Percentiles rank a stretch among this genome's conserved stretches.
These are phyloP conservation scores for human DNA, from an alignment of 2,113 vertebrate genomes.

Conservation along the genomic window DNA sequence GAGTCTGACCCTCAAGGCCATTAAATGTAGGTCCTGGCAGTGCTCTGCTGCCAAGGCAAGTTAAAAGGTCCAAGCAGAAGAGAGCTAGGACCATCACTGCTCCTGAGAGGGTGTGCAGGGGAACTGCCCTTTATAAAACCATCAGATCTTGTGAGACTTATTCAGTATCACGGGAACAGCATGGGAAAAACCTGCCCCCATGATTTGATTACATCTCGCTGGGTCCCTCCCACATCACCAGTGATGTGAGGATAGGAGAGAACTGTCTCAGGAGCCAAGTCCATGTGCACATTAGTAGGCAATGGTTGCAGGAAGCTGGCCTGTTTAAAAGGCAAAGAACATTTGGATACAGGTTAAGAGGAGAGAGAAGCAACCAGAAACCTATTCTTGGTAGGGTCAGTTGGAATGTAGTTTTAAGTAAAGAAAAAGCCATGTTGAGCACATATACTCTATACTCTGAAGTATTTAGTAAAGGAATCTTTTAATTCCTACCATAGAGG, in stretches of 20 bases:
- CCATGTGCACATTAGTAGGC: neutral
- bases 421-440: neutral
- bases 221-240: too few species aligned
- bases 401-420: neutral
- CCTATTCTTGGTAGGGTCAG: neutral
- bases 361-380: neutral
- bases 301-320: neutral
- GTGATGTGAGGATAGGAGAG: neutral
- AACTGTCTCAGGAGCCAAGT: neutral
- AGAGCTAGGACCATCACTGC: neutral
- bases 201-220: too few species aligned
- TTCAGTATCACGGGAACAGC: too few species aligned
- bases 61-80: neutral
- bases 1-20: neutral
- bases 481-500: neutral
- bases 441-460: neutral
- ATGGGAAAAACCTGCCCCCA: too few species aligned
- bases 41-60: neutral
- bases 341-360: neutral
- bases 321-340: neutral
- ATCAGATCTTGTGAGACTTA: too few species aligned
- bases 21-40: neutral
- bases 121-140: too few species aligned
- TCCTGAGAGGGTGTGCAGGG: too few species aligned
- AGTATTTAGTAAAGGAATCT: neutral